Conservation (phyloP, 2,888 invertebrate genomes). For the Andrena bucephala region DNA sequence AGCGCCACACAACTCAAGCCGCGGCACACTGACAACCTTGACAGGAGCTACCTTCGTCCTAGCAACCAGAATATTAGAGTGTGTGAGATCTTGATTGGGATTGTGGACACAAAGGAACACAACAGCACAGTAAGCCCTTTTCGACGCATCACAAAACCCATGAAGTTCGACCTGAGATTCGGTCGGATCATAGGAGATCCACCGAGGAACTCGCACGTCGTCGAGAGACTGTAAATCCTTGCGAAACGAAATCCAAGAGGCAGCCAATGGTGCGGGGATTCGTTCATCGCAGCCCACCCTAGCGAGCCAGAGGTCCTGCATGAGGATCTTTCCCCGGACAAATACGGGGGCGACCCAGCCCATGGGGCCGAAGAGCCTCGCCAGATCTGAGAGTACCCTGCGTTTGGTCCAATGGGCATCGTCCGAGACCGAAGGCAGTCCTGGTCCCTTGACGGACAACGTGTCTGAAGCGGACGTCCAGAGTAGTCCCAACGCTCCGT, state of each 20-base stretch:
- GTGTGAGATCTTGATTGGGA: fast-evolving
- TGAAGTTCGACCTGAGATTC: slow-evolving; percentile 6
- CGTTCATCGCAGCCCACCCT: not conserved
- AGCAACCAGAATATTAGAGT: too few relatives aligned
- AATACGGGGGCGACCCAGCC: not conserved
- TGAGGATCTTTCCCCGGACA: not conserved
- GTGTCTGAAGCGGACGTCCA: not conserved
- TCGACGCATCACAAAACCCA: slow-evolving; percentile 45
- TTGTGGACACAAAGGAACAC: slow-evolving; percentile 2
- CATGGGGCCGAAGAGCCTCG: not conserved
- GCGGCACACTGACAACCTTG: too few relatives aligned
- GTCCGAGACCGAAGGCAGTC: not conserved
- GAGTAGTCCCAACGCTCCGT: not conserved
- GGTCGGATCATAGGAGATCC: not conserved
- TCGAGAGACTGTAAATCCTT: not conserved
- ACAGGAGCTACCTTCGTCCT: too few relatives aligned
- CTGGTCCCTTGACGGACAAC: not conserved
- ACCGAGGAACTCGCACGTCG: not conserved
- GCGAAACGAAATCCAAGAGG: not conserved
- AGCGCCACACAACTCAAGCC: too few relatives aligned
- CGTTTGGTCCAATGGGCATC: not conserved
- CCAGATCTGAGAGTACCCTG: not conserved
- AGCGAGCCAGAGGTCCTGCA: not conserved
- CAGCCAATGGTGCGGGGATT: not conserved
- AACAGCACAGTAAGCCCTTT: slow-evolving; percentile 33